These are phyloP conservation scores for Acrossocheilus fasciatus DNA, from an alignment of 2,797 vertebrate species.

Conservation along the genomic window DNA sequence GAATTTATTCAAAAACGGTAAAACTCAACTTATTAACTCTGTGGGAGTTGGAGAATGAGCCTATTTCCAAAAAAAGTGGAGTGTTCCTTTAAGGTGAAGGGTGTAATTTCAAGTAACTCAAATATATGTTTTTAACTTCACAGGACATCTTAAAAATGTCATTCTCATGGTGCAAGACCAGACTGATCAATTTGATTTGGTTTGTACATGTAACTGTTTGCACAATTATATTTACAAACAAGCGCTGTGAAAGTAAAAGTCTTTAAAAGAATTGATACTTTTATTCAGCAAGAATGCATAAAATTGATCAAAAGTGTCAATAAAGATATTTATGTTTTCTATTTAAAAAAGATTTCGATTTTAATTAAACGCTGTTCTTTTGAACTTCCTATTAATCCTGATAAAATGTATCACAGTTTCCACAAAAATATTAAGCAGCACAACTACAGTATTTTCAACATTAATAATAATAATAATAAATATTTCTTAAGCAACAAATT, in stretches of 20 bases:
- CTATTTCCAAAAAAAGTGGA: too few relatives aligned
- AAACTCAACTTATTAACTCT: too few relatives aligned
- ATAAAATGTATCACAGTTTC: background rate
- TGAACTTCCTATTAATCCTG: background rate
- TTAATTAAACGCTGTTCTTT: background rate
- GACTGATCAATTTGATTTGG: background rate
- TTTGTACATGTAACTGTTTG: too few relatives aligned
- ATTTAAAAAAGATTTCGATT: background rate
- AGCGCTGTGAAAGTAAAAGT: background rate
- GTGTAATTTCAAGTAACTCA: background rate
- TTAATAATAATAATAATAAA: background rate
- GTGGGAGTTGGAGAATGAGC: too few relatives aligned
- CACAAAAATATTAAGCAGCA: background rate
- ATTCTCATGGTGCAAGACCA: background rate
- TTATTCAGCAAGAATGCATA: background rate
- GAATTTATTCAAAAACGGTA: too few relatives aligned
- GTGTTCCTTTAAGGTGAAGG: slow-evolving; percentile 2
- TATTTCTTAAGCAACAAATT: background rate
- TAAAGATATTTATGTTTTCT: background rate
- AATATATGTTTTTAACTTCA: background rate
- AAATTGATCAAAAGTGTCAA: background rate
- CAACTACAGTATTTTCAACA: background rate
- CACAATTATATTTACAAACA: background rate
- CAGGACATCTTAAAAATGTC: background rate
- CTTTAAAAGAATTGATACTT: background rate